Evolutionary conservation across 2,888 invertebrate genomes (phyloP).

Genomic region (Gryllus longicercus): DNA sequence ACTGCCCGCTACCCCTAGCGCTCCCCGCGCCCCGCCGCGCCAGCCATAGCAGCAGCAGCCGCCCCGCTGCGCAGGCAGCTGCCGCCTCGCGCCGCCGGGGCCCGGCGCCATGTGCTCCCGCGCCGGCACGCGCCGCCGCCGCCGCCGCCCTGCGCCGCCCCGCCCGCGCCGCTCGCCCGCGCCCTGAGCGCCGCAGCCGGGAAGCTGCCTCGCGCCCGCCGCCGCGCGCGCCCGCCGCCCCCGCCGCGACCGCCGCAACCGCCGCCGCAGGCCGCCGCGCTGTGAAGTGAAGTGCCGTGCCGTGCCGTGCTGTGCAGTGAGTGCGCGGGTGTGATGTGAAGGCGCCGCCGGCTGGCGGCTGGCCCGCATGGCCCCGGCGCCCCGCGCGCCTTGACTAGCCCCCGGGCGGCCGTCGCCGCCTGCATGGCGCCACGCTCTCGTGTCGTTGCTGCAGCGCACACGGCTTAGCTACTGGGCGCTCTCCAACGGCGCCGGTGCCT

Average conservation of each 20-base stretch:
- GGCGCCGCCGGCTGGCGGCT: neutral
- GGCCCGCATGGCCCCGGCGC: slow-evolving; percentile 40
- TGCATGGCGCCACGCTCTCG: too few species aligned
- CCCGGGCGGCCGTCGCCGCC: too few species aligned
- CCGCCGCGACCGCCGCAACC: neutral
- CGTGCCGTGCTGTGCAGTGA: neutral
- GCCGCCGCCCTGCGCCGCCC: slow-evolving; percentile 43
- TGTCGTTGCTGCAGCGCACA: too few species aligned
- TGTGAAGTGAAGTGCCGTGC: too few species aligned
- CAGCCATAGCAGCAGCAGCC: too few species aligned
- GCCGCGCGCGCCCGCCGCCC: neutral
- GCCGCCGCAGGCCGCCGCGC: too few species aligned
- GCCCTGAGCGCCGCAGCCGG: slow-evolving; percentile 55
- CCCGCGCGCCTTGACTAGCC: slow-evolving; percentile 30
- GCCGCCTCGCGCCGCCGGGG: neutral
- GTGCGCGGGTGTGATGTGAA: neutral
- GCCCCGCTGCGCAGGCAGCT: neutral
- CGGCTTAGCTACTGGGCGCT: too few species aligned
- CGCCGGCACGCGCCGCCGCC: neutral
- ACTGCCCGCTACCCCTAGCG: neutral
- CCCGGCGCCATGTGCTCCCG: neutral
- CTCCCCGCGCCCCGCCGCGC: neutral
- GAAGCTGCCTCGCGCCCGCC: neutral
- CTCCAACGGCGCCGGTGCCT: too few species aligned
- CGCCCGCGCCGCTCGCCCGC: slow-evolving; percentile 80